Conservation (phyloP, 2,797 vertebrate species). For the Odontamblyopus lacepedii region DNA sequence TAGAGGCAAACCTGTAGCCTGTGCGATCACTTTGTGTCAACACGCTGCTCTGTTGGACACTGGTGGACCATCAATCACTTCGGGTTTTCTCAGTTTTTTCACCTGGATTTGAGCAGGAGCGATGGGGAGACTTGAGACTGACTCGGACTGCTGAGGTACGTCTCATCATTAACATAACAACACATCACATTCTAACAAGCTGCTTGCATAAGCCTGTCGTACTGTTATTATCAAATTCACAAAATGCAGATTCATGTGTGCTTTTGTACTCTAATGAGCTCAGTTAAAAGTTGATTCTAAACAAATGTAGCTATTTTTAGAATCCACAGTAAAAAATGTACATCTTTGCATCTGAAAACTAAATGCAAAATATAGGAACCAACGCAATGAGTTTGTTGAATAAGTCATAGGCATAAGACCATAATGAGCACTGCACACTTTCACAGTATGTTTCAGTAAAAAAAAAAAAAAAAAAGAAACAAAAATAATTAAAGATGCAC, state of each 20-base stretch:
- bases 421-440: background rate
- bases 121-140: constrained; percentile 56
- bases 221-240: constrained; percentile 15
- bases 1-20: constrained; percentile 76
- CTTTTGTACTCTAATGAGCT: constrained; percentile 11
- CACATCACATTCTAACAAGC: constrained; percentile 8
- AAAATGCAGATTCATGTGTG: constrained; percentile 19
- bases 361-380: constrained; percentile 1
- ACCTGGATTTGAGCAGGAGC: constrained; percentile 47
- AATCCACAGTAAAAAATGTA: background rate
- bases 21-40: constrained; percentile 63
- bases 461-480: background rate
- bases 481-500: too few species aligned
- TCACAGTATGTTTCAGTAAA: background rate
- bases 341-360: background rate
- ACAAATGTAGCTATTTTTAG: constrained; percentile 9
- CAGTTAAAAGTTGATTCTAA: constrained; percentile 7
- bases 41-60: constrained; percentile 43
- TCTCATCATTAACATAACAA: constrained; percentile 23
- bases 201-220: constrained; percentile 9
- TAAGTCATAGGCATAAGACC: background rate
- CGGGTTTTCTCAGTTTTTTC: constrained; percentile 50
- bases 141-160: constrained; percentile 73
- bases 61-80: constrained; percentile 31
- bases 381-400: background rate